These are phyloP conservation scores for Hippocampus guttulatus DNA, from an alignment of 2,113 vertebrate species.

Conservation along the genomic window DNA sequence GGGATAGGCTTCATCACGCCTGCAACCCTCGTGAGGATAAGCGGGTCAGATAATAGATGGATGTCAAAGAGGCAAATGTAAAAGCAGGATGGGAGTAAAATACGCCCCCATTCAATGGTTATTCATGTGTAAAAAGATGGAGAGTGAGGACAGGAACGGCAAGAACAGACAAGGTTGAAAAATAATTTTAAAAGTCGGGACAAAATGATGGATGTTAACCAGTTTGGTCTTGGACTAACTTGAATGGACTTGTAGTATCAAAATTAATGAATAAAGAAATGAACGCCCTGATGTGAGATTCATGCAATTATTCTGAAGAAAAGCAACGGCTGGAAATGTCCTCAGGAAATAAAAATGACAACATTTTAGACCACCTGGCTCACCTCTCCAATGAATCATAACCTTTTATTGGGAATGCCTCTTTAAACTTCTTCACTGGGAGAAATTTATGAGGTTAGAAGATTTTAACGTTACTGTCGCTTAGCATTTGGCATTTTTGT, in stretches of 20 bases:
- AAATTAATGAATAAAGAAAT: background rate
- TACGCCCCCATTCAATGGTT: background rate
- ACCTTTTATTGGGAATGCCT: background rate
- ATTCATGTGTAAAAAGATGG: background rate
- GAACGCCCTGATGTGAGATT: background rate
- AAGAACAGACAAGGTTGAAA: background rate
- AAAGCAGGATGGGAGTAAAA: no score
- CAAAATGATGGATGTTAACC: background rate
- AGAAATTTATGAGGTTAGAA: constrained; percentile 1
- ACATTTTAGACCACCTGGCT: constrained; percentile 4
- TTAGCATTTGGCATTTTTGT: background rate
- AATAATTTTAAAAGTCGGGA: background rate
- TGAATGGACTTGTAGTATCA: background rate
- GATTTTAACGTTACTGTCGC: background rate
- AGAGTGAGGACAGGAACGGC: background rate
- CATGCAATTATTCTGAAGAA: background rate
- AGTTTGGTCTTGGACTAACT: background rate
- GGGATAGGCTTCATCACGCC: no score
- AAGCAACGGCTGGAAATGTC: constrained; percentile 1
- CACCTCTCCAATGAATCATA: constrained; percentile 7
- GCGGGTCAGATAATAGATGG: no score
- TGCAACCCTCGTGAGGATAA: no score
- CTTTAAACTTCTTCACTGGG: background rate
- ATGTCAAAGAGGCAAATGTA: no score
- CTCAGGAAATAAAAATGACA: background rate